phyloP scores from a whole-genome alignment of 2,888 invertebrate species.

The Hypena proboscidalis region DNA sequence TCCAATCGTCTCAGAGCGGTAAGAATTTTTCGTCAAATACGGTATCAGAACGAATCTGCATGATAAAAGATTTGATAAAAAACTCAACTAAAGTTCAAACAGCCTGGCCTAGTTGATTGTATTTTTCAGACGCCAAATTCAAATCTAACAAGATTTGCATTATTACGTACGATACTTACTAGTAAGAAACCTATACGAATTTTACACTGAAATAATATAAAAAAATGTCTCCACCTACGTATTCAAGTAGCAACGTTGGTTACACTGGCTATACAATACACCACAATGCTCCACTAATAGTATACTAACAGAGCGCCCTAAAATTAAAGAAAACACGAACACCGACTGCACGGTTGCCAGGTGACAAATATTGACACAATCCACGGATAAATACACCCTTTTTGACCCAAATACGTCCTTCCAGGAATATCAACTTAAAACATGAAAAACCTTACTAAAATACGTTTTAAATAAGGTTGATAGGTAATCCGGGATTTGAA shows the following conservation, averaged over 20 bases:
- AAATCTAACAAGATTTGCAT: too few relatives aligned
- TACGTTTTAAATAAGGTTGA: constrained; percentile 19
- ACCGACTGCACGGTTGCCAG: constrained; percentile 33
- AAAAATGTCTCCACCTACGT: too few relatives aligned
- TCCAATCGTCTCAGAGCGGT: too few relatives aligned
- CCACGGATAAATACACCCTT: constrained; percentile 52
- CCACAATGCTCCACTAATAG: constrained; percentile 28
- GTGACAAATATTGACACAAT: constrained; percentile 68
- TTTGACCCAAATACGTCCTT: constrained; percentile 67
- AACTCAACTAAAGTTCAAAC: too few relatives aligned
- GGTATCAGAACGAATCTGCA: too few relatives aligned
- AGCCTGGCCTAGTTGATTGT: too few relatives aligned
- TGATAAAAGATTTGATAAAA: too few relatives aligned
- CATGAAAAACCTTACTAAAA: constrained; percentile 18
- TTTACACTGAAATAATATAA: too few relatives aligned
- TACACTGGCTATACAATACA: constrained; percentile 18
- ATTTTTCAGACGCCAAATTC: too few relatives aligned
- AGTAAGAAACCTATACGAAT: too few relatives aligned
- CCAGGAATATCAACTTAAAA: constrained; percentile 48
- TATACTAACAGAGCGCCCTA: constrained; percentile 32
- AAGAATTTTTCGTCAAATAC: too few relatives aligned
- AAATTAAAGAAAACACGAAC: constrained; percentile 28
- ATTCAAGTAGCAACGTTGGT: constrained; percentile 14
- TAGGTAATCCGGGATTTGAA: constrained; percentile 46
- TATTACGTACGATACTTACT: too few relatives aligned